Conservation (phyloP, 2,797 vertebrate species). For the Ispidina lecontei region DNA sequence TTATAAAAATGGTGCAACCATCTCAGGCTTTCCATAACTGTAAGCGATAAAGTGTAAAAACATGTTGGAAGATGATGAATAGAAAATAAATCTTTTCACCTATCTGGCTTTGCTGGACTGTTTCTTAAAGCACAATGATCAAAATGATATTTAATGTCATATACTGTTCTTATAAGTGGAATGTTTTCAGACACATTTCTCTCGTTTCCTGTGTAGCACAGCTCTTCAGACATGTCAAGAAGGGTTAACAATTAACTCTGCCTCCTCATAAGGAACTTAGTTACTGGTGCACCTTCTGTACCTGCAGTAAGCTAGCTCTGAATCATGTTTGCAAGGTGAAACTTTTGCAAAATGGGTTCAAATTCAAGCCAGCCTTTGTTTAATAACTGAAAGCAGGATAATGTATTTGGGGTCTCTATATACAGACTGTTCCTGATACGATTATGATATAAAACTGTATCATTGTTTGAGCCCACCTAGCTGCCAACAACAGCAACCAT, state of each 20-base stretch:
- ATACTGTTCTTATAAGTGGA: neutral
- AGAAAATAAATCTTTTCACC: neutral
- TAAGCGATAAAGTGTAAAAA: neutral
- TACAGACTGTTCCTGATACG: neutral
- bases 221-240: neutral
- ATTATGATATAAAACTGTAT: fast-evolving
- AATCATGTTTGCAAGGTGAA: neutral
- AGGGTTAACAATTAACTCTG: neutral
- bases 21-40: neutral
- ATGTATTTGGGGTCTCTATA: neutral
- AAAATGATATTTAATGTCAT: neutral
- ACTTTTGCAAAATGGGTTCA: neutral
- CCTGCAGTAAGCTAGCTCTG: neutral
- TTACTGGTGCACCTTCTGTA: neutral
- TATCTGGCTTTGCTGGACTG: neutral
- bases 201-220: neutral
- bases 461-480: neutral
- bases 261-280: neutral
- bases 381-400: neutral
- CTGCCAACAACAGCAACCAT: neutral
- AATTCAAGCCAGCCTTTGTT: neutral
- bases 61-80: neutral
- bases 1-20: neutral
- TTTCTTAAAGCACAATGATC: neutral
- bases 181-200: neutral